These are phyloP conservation scores for Drosophila rellima DNA, from an alignment of 2,888 invertebrate genomes.

Conservation along the genomic window DNA sequence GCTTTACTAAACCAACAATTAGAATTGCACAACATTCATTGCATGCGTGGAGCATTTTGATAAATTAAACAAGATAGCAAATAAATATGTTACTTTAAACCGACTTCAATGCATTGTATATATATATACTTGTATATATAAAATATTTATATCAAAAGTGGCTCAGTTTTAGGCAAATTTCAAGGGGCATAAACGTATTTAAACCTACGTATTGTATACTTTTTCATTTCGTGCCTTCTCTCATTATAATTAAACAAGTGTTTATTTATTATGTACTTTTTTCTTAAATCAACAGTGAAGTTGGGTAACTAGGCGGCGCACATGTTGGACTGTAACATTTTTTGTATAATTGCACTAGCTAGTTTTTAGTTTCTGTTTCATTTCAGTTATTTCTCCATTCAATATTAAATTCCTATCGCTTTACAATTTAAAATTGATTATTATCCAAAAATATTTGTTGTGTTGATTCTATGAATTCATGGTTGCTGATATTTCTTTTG, in stretches of 20 bases:
- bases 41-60: slow-evolving; percentile 47
- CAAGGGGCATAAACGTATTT: slow-evolving; percentile 59
- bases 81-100: slow-evolving; percentile 58
- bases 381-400: slow-evolving; percentile 5
- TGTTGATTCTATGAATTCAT: slow-evolving; percentile 74
- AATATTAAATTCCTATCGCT: slow-evolving; percentile 38
- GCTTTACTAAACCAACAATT: slow-evolving; percentile 57
- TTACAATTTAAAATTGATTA: slow-evolving; percentile 65
- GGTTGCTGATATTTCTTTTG: slow-evolving; percentile 50
- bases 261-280: slow-evolving; percentile 52
- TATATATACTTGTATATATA: slow-evolving; percentile 42
- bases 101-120: slow-evolving; percentile 46
- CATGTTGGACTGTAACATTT: slow-evolving; percentile 30
- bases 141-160: slow-evolving; percentile 71
- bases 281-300: slow-evolving; percentile 71
- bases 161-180: slow-evolving; percentile 53
- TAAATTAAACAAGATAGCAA: slow-evolving; percentile 63
- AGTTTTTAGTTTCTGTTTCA: slow-evolving; percentile 23
- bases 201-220: slow-evolving; percentile 64
- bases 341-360: slow-evolving; percentile 68
- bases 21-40: slow-evolving; percentile 69
- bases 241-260: slow-evolving; percentile 30
- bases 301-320: slow-evolving; percentile 39
- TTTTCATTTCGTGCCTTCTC: slow-evolving; percentile 39
- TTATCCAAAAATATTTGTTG: slow-evolving; percentile 74